Evolutionary conservation across 1,140 invertebrate species (phyloP).

Genomic region (Thalassaphorura encarpata): DNA sequence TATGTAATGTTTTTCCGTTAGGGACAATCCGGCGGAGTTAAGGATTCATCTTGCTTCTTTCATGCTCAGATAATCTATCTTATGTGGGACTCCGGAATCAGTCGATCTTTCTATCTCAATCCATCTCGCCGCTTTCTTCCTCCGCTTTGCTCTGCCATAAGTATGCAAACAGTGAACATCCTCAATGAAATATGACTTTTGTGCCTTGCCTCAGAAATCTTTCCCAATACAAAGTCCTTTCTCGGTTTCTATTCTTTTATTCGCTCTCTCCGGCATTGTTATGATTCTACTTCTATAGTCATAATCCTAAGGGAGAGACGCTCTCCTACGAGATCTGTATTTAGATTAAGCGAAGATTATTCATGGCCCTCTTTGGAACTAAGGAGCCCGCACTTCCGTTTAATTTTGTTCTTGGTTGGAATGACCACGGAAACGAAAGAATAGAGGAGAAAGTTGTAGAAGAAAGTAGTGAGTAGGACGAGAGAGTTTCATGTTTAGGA

Average conservation of each 20-base stretch:
- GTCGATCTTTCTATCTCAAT: conserved; percentile 10
- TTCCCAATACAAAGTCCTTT: conserved; percentile 21
- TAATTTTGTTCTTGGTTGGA: not conserved
- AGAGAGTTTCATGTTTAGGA: not conserved
- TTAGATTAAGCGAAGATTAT: too few relatives aligned
- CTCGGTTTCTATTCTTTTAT: conserved; percentile 25
- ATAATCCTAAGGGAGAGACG: conserved; percentile 29
- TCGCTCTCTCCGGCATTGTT: conserved; percentile 15
- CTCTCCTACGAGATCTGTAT: not conserved
- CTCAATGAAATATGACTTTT: conserved; percentile 31
- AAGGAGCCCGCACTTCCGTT: not conserved
- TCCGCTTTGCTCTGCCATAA: not conserved
- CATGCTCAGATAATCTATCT: conserved; percentile 19
- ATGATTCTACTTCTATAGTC: conserved; percentile 30
- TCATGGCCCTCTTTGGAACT: too few relatives aligned
- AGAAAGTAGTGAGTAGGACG: not conserved
- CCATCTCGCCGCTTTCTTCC: not conserved
- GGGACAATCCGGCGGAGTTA: conserved; percentile 12
- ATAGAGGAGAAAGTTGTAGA: not conserved
- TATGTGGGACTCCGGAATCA: conserved; percentile 15
- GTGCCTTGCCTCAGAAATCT: conserved; percentile 22
- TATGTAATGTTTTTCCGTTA: conserved; percentile 18
- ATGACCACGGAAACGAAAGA: not conserved
- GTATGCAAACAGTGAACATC: too few relatives aligned
- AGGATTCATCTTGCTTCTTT: conserved; percentile 21